Evolutionary conservation across 2,797 vertebrate species (phyloP), one percentile per base, ranked within the genome.

Genomic region (Hafferia zeledoni): DNA sequence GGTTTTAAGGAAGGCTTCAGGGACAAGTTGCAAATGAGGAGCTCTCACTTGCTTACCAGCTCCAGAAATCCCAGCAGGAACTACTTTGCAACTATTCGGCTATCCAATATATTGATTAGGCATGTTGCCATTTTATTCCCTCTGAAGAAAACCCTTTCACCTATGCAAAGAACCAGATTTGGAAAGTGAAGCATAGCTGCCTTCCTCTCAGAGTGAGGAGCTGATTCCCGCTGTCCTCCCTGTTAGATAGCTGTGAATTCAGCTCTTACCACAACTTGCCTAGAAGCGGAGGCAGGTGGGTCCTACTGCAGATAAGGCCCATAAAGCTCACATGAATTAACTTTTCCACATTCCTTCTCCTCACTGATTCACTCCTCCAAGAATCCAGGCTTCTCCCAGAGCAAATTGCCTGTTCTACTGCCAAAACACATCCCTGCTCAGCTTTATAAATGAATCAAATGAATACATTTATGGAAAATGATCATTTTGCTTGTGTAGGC

Each of bases 361-460:
- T 78, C 2, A 1, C 57, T 87, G 79, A 92, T 89, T 89, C 90
- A 92, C 35, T 12, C 31, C 41, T 18, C 37, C 53, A 93, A 84
- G 89, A 89, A 93, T 60, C 63, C 55, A 83, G 76, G 69, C 77
- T 79, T 87, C 53, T 74, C 63, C 74, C 55, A 50, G 43, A 79
- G 65, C 63, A 67, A 44, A 82, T 56, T 84, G 85, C 82, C 52
- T 56, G 50, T 76, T 91, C 52, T 53, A 27, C 63, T 70, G 79
- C 85, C 85, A 84, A 95, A 95, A 52, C 57, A 72, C 91, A 91
- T 63, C 77, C 84, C 83, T 56, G 47, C 77, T 89, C 70, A 65
- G 39, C 76, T 57, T 86, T 59, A 94, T 68, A 94, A 88, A 91
- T 46, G 4, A 85, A 79, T 78, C 65, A 83, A 78, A 91, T 71